These are phyloP conservation scores for Ovis aries DNA, from an alignment of 2,113 vertebrate species.

Conservation along the genomic window ARS-UI_Ramb_v3.0 NC_056064.1:18657501-18658000, in stretches of 20 bases:
- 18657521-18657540: not conserved
- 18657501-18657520: not conserved
- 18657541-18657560: not conserved
- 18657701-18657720: not conserved
- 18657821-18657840: not conserved
- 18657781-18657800: not conserved
- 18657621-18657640: not conserved
- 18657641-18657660: not conserved
- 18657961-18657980: not conserved
- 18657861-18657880: not conserved
- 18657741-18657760: not conserved
- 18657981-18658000: not conserved
- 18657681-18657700: not conserved
- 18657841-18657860: not conserved
- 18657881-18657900: not conserved
- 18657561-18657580: not conserved
- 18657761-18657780: not conserved
- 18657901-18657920: not conserved
- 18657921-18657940: not conserved
- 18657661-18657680: not conserved
- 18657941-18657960: not conserved
- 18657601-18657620: not conserved
- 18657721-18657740: not conserved
- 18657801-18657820: not conserved
- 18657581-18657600: not conserved